Percentiles rank a stretch among this genome's conserved stretches.
phyloP scores from a whole-genome alignment of 1,140 invertebrate genomes.

The Coenobita brevimanus region DNA sequence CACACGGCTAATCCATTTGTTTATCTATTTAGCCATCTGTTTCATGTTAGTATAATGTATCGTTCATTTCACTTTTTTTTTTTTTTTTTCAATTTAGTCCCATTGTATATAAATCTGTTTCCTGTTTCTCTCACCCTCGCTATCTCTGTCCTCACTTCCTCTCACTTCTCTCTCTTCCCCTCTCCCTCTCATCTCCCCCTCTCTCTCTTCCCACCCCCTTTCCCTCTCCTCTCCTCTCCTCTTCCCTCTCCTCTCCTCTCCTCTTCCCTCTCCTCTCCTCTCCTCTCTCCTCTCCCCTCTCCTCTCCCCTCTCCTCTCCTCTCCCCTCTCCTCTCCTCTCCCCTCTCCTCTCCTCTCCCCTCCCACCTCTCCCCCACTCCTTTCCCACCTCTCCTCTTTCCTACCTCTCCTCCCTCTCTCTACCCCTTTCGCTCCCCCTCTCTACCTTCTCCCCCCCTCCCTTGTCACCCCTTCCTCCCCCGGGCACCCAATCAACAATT shows the following conservation, averaged over 20 bases:
- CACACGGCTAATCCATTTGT: too few relatives aligned
- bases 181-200: background rate
- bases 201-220: background rate
- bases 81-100: too few relatives aligned
- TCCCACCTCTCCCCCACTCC: background rate
- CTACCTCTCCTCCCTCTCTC: background rate
- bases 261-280: background rate
- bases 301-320: background rate
- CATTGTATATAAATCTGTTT: too few relatives aligned
- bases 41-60: too few relatives aligned
- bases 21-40: too few relatives aligned
- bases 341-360: background rate
- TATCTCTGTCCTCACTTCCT: background rate
- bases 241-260: background rate
- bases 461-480: background rate
- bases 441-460: background rate
- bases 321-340: too few relatives aligned
- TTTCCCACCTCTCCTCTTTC: background rate
- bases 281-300: background rate
- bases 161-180: background rate
- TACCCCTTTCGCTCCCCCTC: background rate
- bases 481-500: background rate
- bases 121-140: background rate
- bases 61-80: too few relatives aligned
- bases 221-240: background rate